Percentiles rank a stretch among this genome's conserved stretches.
phyloP scores from a whole-genome alignment of 53 echinoderm and acorn worm genomes.

The Paracentrotus lividus region DNA sequence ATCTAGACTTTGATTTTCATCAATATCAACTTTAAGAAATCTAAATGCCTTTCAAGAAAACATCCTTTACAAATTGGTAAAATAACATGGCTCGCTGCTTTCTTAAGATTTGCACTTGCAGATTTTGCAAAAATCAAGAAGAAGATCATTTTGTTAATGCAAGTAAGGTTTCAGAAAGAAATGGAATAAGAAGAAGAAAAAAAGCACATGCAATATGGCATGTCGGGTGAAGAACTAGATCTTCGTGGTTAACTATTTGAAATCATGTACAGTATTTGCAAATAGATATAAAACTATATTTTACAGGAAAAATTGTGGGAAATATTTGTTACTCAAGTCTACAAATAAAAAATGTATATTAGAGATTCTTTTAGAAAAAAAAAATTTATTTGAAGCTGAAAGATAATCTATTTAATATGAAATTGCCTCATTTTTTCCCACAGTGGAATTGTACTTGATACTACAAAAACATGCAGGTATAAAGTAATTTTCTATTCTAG shows the following conservation, averaged over 20 bases:
- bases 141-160: background rate
- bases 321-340: conserved; percentile 66
- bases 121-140: background rate
- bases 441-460: conserved; percentile 38
- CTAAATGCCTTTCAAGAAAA: background rate
- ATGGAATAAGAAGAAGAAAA: background rate
- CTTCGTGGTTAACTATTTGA: conserved; percentile 14
- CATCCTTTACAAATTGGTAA: background rate
- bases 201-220: background rate
- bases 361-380: conserved; percentile 38
- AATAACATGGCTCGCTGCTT: background rate
- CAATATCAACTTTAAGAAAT: background rate
- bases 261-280: conserved; percentile 62
- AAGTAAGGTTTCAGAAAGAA: background rate
- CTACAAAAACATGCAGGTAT: conserved; percentile 16
- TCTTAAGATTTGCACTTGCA: background rate
- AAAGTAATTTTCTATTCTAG: conserved; percentile 47
- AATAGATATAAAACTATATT: conserved; percentile 61
- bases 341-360: conserved; percentile 51
- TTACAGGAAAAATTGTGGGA: conserved; percentile 53
- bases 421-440: conserved; percentile 49
- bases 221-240: background rate
- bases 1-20: background rate
- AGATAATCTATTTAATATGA: conserved; percentile 57
- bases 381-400: conserved; percentile 41